Evolutionary conservation across 1,140 invertebrate genomes (phyloP).

Genomic region (Atta texana): DNA sequence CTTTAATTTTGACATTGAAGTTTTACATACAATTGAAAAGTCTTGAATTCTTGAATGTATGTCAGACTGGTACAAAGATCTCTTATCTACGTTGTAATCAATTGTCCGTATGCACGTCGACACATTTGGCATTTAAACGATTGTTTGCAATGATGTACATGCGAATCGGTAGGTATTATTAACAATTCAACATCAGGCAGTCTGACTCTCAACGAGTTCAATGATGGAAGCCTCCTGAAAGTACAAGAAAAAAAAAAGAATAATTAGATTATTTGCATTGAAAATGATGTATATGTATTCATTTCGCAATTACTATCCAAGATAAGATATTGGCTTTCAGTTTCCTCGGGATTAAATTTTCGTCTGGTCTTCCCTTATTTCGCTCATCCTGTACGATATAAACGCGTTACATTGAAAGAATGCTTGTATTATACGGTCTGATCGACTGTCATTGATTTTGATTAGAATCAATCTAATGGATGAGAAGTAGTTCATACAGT

Average conservation of each 20-base stretch:
- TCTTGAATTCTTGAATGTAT: background rate
- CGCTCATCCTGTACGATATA: too few species aligned
- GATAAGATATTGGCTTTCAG: background rate
- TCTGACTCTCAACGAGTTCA: background rate
- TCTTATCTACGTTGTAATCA: background rate
- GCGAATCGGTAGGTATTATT: constrained; percentile 8
- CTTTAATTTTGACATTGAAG: background rate
- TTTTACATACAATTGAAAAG: background rate
- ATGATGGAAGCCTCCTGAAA: background rate
- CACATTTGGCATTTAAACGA: constrained; percentile 1
- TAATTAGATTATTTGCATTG: background rate
- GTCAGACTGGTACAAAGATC: background rate
- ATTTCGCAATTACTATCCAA: background rate
- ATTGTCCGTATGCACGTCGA: background rate
- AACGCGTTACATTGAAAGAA: background rate
- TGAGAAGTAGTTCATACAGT: background rate
- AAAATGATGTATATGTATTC: background rate
- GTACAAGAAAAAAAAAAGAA: background rate
- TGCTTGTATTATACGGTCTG: background rate
- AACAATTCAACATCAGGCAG: background rate
- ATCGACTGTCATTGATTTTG: constrained; percentile 34
- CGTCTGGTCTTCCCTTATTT: background rate
- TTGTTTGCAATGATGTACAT: background rate
- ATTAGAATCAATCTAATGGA: constrained; percentile 13
- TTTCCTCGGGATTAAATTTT: background rate